Base-by-base conservation (phyloP, 2,113 vertebrate species). In the Harpagus bidentatus region DNA sequence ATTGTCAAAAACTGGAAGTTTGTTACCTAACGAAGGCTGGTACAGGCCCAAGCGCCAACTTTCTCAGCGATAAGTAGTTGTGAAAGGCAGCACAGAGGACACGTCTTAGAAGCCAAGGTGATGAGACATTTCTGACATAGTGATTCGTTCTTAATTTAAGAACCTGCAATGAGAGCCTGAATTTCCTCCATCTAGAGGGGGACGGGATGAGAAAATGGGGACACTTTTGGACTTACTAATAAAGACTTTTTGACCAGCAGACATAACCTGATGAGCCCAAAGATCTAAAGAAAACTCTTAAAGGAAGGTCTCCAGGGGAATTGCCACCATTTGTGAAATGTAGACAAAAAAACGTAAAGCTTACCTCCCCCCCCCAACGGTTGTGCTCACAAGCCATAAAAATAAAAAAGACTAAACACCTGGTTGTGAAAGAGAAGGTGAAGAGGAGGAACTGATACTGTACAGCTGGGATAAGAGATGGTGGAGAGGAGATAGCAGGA, bases 341-440 rank as follows among this genome's bases (percentile, higher is more conserved):
- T 0, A 40, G 53, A 11, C 2, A 16, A 43, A 79, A 67, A 13
- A 9, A 0, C 5, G 2, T 17, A 29, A 78, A 72, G 69, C 20
- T 56, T 50, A 48, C 3, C 20, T 11, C 21, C 47, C 47, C 21
- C 11, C 47, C 3, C 11, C 12, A 48, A 3, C 7, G 13, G 16
- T 17, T 58, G 42, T 19, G 56, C 32, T 63, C 59, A 76, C 8
- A 59, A 69, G 52, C n/a, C 25, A 47, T 29, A 36, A 52, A 86
- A 63, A 43, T 10, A 6, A 56, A 53, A 58, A 73, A 22, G 1
- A 10, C 5, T 4, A 31, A 43, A 31, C 20, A 83, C 13, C 18
- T 40, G 42, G 43, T 15, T 69, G 67, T 38, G 67, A 25, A 86
- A 59, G 61, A 82, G 55, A 29, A 90, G 55, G 48, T n/a, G 48